These are phyloP conservation scores for Erpobdella octoculata DNA, from an alignment of 2,888 invertebrate species.

Conservation along the genomic window DNA sequence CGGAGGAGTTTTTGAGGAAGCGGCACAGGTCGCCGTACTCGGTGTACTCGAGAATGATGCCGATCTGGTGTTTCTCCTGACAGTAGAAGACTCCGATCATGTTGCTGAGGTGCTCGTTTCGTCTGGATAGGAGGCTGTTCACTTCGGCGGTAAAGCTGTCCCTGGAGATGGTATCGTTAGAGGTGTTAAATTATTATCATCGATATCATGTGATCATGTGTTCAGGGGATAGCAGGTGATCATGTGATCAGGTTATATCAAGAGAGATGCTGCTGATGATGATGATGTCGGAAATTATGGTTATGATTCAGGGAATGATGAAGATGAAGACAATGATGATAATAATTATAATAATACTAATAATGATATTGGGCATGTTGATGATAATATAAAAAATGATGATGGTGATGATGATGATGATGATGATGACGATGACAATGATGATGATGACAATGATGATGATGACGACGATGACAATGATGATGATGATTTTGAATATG, in stretches of 20 bases:
- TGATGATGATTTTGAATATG: conserved; percentile 26
- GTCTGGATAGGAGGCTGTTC: not conserved
- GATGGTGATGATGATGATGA: conserved; percentile 25
- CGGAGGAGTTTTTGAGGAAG: conserved; percentile 57
- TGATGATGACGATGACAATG: conserved; percentile 18
- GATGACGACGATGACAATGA: conserved; percentile 19
- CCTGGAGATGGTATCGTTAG: not conserved
- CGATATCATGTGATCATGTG: too few relatives aligned
- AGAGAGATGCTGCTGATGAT: too few relatives aligned
- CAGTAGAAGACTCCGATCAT: not conserved
- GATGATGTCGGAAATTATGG: too few relatives aligned
- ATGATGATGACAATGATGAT: conserved; percentile 26
- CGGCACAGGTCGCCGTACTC: conserved; percentile 74
- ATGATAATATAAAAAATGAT: too few relatives aligned
- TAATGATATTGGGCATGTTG: too few relatives aligned
- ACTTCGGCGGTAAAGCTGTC: not conserved
- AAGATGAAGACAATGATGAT: too few relatives aligned
- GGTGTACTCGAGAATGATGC: conserved; percentile 62
- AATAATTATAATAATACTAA: too few relatives aligned
- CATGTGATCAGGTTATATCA: too few relatives aligned
- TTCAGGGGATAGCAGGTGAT: too few relatives aligned
- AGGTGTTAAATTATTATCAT: too few relatives aligned
- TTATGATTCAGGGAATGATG: too few relatives aligned
- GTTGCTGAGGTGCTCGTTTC: not conserved
- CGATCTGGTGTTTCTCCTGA: not conserved